Base-by-base conservation (phyloP, 2,888 invertebrate genomes). In the Melanostoma scalare region DNA sequence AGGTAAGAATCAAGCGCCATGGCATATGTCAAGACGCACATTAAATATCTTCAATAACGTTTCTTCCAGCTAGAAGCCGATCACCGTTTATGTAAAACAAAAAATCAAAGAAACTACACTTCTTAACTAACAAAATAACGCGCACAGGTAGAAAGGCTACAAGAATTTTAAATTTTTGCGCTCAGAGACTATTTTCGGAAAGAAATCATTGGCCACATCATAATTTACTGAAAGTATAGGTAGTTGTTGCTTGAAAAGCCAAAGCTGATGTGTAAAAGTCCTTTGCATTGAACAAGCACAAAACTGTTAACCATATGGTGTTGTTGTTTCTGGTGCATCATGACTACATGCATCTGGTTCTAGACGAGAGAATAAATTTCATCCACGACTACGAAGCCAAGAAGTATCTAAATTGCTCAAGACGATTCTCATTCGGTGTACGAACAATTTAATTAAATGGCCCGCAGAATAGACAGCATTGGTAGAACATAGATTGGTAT, bases 371-470 rank as follows among this genome's bases (percentile, higher is more conserved):
- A 74, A 75, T 84, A 79, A 74, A 84, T 84, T 79, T 79, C 50
- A 48, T 53, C 84, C 67, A 56, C 33, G 73, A 65, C 38, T 71
- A 30, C 56, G n/a, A 40, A 55, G 40, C 50, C 73, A 68, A 71
- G 68, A 80, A 77, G 73, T 80, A 71, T 65, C 52, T 58, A 52
- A 72, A 74, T 55, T 67, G 69, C 74, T 73, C 75, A 63, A 31
- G 78, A 73, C 56, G 68, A 67, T 74, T 74, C 71, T 56, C 48
- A 42, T 38, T 36, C n/a, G n/a, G 35, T 63, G 63, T 63, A 55
- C 77, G 86, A 88, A 88, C 88, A 88, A 87, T 88, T 88, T 87
- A 88, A 88, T 88, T 88, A 88, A 88, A 88, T 87, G 86, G 87
- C 86, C 88, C 87, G 86, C 87, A 87, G 86, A 87, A 86, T 69